Evolutionary conservation across 1,140 invertebrate species (phyloP), one percentile per base, ranked within the genome.

Genomic region (Papilio helenus): DNA sequence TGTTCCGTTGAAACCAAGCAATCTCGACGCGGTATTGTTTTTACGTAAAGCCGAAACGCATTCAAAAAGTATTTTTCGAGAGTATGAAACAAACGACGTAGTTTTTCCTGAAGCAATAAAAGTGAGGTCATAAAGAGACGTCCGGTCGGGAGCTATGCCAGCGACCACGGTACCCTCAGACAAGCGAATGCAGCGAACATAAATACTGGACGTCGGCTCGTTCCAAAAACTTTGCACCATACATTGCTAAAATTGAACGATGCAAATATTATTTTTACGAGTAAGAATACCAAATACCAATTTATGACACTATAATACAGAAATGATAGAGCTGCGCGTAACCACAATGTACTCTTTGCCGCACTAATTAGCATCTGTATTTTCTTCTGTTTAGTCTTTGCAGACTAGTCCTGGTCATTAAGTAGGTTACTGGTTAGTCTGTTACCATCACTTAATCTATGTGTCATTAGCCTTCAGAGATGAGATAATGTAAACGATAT

Each of bases 61-160:
- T 80, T 49, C 77, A 79, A 79, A 68, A 77, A 79, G 79, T 83
- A 83, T 81, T 81, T 85, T 82, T 74, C 76, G 79, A 80, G 71
- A 83, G 80, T 80, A 84, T 81, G 82, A 86, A 86, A 86, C 82
- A 87, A 85, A 86, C 90, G 85, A 89, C 88, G 87, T 88, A 87
- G 87, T 90, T 92, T 90, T 92, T 89, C 88, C 87, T 85, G 82
- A 89, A 89, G 91, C 90, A 91, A 94, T 94, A 93, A 94, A 94
- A 92, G 80, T 88, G 81, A 83, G 87, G 87, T 88, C 87, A 90
- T 92, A 91, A 87, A 91, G 81, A 83, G 77, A 85, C 90, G 93
- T 94, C 93, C 92, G 88, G 91, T 87, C 85, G 89, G 91, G 91
- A 88, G 82, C 71, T 39, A 76, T 90, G 93, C 92, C 92, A 90